These are phyloP conservation scores for Ophraella communa DNA, from an alignment of 2,888 invertebrate species.

Conservation along the genomic window DNA sequence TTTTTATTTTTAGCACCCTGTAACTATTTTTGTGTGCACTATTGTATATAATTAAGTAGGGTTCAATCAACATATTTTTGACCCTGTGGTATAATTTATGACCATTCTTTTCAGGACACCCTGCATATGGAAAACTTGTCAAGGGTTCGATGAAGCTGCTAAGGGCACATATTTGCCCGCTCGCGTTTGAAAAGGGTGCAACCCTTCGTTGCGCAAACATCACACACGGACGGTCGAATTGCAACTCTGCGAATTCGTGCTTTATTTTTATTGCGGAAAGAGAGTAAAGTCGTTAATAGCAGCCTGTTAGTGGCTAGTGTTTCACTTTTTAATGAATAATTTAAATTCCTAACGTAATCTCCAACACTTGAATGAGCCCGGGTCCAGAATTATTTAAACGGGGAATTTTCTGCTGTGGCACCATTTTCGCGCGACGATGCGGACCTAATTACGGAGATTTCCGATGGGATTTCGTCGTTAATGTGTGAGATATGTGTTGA, in stretches of 20 bases:
- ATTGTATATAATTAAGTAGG: too few relatives aligned
- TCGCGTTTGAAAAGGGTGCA: neutral
- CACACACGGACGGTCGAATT: neutral
- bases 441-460: slow-evolving; percentile 3
- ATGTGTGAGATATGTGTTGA: neutral
- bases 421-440: neutral
- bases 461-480: neutral
- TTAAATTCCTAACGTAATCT: slow-evolving; percentile 22
- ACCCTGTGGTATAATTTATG: too few relatives aligned
- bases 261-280: slow-evolving; percentile 3
- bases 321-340: slow-evolving; percentile 21
- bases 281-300: slow-evolving; percentile 6
- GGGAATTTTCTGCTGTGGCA: slow-evolving; percentile 7
- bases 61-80: too few relatives aligned
- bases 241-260: neutral
- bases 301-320: slow-evolving; percentile 17
- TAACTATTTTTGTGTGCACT: too few relatives aligned
- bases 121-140: too few relatives aligned
- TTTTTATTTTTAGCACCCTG: too few relatives aligned
- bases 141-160: too few relatives aligned
- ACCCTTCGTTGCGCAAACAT: neutral
- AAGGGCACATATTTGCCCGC: too few relatives aligned
- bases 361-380: slow-evolving; percentile 7
- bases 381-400: slow-evolving; percentile 18
- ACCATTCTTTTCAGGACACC: too few relatives aligned